Evolutionary conservation across 2,888 invertebrate species (phyloP).

Genomic region (Orgyia antiqua): DNA sequence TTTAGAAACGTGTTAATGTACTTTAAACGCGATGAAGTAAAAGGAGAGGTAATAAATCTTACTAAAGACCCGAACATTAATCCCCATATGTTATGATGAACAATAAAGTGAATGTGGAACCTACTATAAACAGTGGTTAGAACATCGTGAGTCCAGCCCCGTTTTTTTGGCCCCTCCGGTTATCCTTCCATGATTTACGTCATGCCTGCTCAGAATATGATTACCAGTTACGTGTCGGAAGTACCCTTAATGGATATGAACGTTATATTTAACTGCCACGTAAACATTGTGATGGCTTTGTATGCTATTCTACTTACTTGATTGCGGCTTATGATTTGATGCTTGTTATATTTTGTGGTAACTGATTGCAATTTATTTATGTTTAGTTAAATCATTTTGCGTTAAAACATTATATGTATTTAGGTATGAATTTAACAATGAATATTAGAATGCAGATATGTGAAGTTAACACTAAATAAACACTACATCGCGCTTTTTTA

Average conservation of each 20-base stretch:
- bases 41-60: no score
- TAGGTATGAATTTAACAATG: no score
- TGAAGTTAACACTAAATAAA: no score
- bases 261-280: constrained; percentile 60
- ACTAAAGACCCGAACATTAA: constrained; percentile 17
- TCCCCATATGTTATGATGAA: constrained; percentile 43
- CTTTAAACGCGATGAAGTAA: no score
- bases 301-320: constrained; percentile 30
- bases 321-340: constrained; percentile 34
- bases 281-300: constrained; percentile 44
- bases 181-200: constrained; percentile 69
- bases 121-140: constrained; percentile 64
- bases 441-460: no score
- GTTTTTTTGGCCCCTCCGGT: constrained; percentile 57
- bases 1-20: no score
- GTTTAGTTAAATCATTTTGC: not conserved
- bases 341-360: constrained; percentile 32
- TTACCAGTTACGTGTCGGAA: constrained; percentile 66
- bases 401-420: no score
- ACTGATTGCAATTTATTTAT: constrained; percentile 1
- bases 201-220: constrained; percentile 68
- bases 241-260: constrained; percentile 73
- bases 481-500: no score
- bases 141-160: constrained; percentile 42
- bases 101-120: constrained; percentile 53